phyloP scores from a whole-genome alignment of 2,888 invertebrate genomes.

The Epistrophe eligans region DNA sequence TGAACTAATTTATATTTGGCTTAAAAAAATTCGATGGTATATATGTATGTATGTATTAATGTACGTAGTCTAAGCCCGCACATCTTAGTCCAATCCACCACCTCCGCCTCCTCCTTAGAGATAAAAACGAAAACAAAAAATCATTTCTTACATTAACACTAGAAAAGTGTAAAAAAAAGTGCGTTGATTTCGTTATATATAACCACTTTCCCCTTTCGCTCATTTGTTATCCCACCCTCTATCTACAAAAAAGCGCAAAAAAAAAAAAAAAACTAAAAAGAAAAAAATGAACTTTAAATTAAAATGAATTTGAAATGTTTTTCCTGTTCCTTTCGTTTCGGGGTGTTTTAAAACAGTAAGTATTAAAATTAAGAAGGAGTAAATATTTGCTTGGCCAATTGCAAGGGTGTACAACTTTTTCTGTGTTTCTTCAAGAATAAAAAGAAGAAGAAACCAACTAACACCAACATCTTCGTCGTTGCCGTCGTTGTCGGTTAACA shows the following conservation, averaged over 20 bases:
- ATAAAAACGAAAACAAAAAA: slow-evolving; percentile 51
- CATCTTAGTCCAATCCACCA: slow-evolving; percentile 42
- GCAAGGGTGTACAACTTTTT: slow-evolving; percentile 73
- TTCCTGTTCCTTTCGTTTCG: slow-evolving; percentile 63
- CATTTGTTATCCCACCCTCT: slow-evolving; percentile 74
- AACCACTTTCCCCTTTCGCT: slow-evolving; percentile 74
- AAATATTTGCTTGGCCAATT: slow-evolving; percentile 76
- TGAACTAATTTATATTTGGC: slow-evolving; percentile 61
- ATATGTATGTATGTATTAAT: neutral
- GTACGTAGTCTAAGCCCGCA: slow-evolving; percentile 50
- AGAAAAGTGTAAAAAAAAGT: slow-evolving; percentile 61
- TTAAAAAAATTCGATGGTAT: slow-evolving; percentile 18
- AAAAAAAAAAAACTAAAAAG: slow-evolving; percentile 45
- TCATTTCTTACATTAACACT: slow-evolving; percentile 73
- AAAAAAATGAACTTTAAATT: slow-evolving; percentile 73
- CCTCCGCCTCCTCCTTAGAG: slow-evolving; percentile 15
- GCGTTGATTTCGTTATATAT: slow-evolving; percentile 74
- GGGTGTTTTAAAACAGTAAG: slow-evolving; percentile 74
- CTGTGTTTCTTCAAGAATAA: slow-evolving; percentile 57
- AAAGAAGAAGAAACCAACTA: slow-evolving; percentile 56
- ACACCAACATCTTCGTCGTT: slow-evolving; percentile 30
- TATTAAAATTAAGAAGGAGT: slow-evolving; percentile 76
- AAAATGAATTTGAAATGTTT: slow-evolving; percentile 72
- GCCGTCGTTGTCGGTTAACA: slow-evolving; percentile 11
- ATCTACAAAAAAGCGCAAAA: slow-evolving; percentile 32